phyloP scores from a whole-genome alignment of 2,888 invertebrate species.

The Amiota communis region DNA sequence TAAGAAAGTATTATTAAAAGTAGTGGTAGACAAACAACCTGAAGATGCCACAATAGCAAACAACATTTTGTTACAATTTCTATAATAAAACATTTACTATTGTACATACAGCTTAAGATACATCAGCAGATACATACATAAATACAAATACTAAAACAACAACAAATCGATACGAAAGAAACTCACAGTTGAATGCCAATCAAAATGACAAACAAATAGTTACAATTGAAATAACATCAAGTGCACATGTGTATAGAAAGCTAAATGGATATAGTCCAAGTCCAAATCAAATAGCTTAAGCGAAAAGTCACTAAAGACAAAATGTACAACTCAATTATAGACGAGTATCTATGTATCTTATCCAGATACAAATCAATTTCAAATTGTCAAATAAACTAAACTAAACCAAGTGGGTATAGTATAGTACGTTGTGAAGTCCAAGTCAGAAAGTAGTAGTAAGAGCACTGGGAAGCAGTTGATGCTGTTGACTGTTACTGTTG shows the following conservation, averaged over 20 bases:
- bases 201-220: conserved; percentile 62
- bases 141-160: too few species aligned
- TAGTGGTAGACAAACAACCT: neutral
- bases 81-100: conserved; percentile 9
- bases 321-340: conserved; percentile 37
- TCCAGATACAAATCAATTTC: conserved; percentile 31
- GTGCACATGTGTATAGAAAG: neutral
- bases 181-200: conserved; percentile 56
- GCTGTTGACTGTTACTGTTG: conserved; percentile 16
- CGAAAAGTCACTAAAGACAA: conserved; percentile 26
- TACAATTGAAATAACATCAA: conserved; percentile 2
- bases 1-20: conserved; percentile 41
- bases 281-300: conserved; percentile 14
- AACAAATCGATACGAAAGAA: neutral
- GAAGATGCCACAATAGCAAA: conserved; percentile 1
- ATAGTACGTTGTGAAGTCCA: neutral
- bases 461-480: conserved; percentile 3
- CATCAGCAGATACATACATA: neutral
- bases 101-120: neutral
- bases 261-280: neutral
- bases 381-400: conserved; percentile 36
- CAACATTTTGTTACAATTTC: conserved; percentile 50
- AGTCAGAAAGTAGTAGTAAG: conserved; percentile 1
- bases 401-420: conserved; percentile 51
- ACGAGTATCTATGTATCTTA: conserved; percentile 23